Evolutionary conservation across 2,888 invertebrate genomes (phyloP).

Genomic region (Trachelus tabidus): DNA sequence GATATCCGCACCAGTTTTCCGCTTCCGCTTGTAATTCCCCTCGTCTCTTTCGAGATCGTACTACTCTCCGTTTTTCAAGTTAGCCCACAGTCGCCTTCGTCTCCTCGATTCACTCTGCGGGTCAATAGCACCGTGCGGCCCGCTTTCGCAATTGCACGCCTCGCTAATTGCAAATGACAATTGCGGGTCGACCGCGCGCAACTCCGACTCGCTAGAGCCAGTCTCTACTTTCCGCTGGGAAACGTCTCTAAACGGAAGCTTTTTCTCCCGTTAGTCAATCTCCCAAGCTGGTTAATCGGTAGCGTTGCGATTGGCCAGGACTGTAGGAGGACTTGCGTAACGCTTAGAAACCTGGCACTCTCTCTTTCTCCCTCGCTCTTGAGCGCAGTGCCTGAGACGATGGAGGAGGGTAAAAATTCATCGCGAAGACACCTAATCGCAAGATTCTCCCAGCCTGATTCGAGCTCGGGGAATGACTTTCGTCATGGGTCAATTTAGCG

Average conservation of each 20-base stretch:
- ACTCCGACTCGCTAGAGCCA: conserved; percentile 1
- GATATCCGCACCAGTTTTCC: neutral
- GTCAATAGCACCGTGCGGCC: conserved; percentile 55
- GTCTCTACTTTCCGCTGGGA: neutral
- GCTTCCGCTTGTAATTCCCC: neutral
- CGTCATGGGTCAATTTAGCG: neutral
- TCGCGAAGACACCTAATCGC: neutral
- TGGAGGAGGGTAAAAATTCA: neutral
- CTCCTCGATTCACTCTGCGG: conserved; percentile 26
- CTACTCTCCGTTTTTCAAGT: neutral
- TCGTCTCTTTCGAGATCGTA: neutral
- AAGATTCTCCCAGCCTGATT: neutral
- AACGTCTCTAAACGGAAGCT: neutral
- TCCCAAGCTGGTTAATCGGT: neutral
- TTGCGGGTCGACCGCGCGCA: conserved; percentile 35
- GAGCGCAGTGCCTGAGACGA: neutral
- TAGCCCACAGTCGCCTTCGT: neutral
- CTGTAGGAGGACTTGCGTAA: neutral
- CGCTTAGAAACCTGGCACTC: neutral
- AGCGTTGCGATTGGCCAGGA: neutral
- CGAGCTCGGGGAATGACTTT: neutral
- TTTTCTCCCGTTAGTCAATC: neutral
- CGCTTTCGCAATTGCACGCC: conserved; percentile 60
- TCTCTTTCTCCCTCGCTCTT: neutral
- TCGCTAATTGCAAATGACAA: conserved; percentile 57